Percentiles rank a stretch among this genome's conserved stretches.
These are phyloP conservation scores for Idaea aversata DNA, from an alignment of 2,888 invertebrate species.

Conservation along the genomic window DNA sequence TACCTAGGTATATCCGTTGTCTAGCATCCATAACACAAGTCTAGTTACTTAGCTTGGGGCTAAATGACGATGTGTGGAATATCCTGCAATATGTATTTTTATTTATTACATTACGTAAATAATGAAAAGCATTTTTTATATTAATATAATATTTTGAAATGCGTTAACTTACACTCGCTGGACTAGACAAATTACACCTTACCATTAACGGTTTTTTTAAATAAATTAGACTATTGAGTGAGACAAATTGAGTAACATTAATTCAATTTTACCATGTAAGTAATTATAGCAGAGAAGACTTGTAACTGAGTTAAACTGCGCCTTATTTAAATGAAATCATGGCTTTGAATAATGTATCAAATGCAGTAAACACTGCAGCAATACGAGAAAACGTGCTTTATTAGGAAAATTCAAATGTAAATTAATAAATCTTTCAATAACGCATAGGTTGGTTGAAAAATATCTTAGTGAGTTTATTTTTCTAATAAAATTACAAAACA, in stretches of 20 bases:
- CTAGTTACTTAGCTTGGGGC: no score
- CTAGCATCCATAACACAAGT: no score
- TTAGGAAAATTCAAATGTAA: neutral
- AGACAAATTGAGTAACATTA: neutral
- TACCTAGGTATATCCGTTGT: no score
- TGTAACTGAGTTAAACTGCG: neutral
- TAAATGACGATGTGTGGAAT: no score
- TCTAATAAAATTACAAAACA: neutral
- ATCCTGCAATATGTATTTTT: no score
- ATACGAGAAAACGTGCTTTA: neutral
- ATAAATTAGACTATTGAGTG: slow-evolving; percentile 2
- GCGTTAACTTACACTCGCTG: no score
- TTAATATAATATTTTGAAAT: no score
- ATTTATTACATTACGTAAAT: no score
- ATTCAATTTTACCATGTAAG: slow-evolving; percentile 1
- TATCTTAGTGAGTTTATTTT: neutral
- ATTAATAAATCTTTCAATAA: neutral
- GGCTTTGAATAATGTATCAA: neutral
- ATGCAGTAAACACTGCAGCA: neutral
- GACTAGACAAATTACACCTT: neutral
- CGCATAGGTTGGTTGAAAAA: neutral
- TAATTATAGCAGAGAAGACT: neutral
- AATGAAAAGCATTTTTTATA: no score
- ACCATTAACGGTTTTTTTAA: neutral
- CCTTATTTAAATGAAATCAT: neutral